Percentiles rank a stretch among this genome's conserved stretches.
Conservation (phyloP, 2,888 invertebrate genomes). For the Eupithecia dodoneata region DNA sequence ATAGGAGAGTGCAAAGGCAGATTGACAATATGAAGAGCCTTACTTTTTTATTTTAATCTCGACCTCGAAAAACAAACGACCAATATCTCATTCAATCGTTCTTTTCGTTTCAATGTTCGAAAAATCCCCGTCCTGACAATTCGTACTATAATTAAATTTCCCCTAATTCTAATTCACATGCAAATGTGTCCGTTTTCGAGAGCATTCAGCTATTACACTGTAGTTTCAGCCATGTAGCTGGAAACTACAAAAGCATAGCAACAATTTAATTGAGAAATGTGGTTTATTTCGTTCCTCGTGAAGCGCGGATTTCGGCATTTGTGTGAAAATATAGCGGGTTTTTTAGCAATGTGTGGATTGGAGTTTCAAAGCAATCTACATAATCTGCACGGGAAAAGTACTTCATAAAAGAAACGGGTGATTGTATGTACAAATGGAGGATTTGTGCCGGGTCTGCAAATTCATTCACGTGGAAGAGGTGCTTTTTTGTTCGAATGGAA, state of each 20-base stretch:
- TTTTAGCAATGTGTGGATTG: constrained; percentile 16
- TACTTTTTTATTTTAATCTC: too few relatives aligned
- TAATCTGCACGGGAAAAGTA: constrained; percentile 11
- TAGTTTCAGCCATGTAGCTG: neutral
- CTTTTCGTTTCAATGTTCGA: neutral
- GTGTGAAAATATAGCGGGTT: constrained; percentile 6
- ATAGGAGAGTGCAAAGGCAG: constrained; percentile 96
- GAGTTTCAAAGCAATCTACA: constrained; percentile 23
- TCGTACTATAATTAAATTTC: constrained; percentile 8
- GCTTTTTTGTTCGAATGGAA: constrained; percentile 8
- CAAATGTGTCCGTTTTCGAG: constrained; percentile 5
- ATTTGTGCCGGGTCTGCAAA: neutral
- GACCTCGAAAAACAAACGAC: neutral
- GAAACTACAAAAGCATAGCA: neutral
- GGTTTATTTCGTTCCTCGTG: constrained; percentile 7
- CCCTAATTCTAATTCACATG: neutral
- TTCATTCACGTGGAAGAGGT: neutral
- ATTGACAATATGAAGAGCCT: constrained; percentile 94
- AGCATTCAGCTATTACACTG: neutral
- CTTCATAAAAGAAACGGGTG: constrained; percentile 10
- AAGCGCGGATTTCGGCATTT: constrained; percentile 14
- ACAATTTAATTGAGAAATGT: constrained; percentile 19
- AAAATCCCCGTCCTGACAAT: neutral
- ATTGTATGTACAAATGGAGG: neutral
- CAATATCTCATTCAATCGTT: neutral